phyloP scores from a whole-genome alignment of 2,888 invertebrate genomes.

The Lissonota sp. region DNA sequence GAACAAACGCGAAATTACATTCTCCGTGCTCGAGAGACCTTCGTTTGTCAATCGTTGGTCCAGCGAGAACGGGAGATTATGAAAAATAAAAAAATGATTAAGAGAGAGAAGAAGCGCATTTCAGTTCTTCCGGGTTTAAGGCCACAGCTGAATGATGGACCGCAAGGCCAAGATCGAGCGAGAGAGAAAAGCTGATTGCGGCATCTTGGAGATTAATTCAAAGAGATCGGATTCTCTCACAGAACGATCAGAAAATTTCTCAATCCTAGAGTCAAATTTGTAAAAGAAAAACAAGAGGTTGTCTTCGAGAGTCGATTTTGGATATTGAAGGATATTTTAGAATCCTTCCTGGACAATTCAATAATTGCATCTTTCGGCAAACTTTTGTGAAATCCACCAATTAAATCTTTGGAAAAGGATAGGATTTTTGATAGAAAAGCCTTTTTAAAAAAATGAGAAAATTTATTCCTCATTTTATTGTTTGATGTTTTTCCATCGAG shows the following conservation, averaged over 20 bases:
- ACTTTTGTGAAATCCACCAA: too few relatives aligned
- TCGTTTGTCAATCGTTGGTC: constrained; percentile 46
- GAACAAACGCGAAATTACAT: constrained; percentile 30
- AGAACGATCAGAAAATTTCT: constrained; percentile 37
- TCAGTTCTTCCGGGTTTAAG: constrained; percentile 51
- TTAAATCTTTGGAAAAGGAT: too few relatives aligned
- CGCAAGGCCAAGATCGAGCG: constrained; percentile 28
- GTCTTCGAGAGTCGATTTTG: too few relatives aligned
- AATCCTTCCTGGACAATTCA: too few relatives aligned
- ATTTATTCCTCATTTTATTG: too few relatives aligned
- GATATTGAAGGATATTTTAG: too few relatives aligned
- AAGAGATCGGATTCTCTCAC: constrained; percentile 25
- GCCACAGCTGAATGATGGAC: constrained; percentile 12
- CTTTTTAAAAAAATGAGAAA: too few relatives aligned
- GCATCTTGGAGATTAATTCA: constrained; percentile 33
- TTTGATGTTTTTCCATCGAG: too few relatives aligned
- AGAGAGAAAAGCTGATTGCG: constrained; percentile 10
- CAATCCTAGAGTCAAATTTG: constrained; percentile 26
- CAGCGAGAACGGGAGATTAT: background rate
- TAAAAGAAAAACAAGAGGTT: too few relatives aligned
- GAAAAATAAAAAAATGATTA: background rate
- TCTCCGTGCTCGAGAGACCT: constrained; percentile 22
- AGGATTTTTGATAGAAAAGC: too few relatives aligned
- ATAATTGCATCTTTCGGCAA: too few relatives aligned
- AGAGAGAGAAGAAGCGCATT: constrained; percentile 11